A percentile compares a stretch with the other conserved stretches of the same genome.
phyloP scores from a whole-genome alignment of 2,888 invertebrate genomes.

The Onchidella celtica region DNA sequence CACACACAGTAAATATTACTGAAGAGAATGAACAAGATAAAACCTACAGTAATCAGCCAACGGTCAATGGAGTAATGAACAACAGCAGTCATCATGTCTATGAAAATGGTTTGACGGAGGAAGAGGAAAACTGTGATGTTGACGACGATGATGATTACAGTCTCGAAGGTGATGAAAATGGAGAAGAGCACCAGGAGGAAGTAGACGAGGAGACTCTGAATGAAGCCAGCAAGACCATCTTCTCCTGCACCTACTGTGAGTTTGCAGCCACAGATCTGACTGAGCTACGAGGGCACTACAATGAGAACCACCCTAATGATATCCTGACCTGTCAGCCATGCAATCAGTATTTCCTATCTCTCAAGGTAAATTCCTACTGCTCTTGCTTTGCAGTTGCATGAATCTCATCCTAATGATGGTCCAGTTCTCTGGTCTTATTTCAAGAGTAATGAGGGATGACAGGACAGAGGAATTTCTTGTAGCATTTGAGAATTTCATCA shows the following conservation, averaged over 20 bases:
- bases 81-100: too few relatives aligned
- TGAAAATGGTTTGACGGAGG: too few relatives aligned
- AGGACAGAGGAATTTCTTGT: too few relatives aligned
- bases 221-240: conserved; percentile 52
- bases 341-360: conserved; percentile 67
- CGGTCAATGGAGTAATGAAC: background rate
- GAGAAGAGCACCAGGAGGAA: conserved; percentile 34
- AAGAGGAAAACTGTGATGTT: background rate
- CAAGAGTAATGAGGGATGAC: too few relatives aligned
- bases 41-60: background rate
- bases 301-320: conserved; percentile 67
- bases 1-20: too few relatives aligned
- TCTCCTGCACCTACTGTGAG: conserved; percentile 73
- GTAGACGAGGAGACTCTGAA: conserved; percentile 48
- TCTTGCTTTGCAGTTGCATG: too few relatives aligned
- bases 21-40: too few relatives aligned
- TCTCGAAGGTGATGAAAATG: conserved; percentile 19
- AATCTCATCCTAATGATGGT: too few relatives aligned
- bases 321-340: conserved; percentile 71
- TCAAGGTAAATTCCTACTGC: conserved; percentile 53
- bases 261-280: conserved; percentile 65
- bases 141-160: conserved; percentile 26
- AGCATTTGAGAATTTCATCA: too few relatives aligned
- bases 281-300: conserved; percentile 71
- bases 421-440: too few relatives aligned